phyloP scores from a whole-genome alignment of 2,888 invertebrate species.

The Amphipoea oculea region DNA sequence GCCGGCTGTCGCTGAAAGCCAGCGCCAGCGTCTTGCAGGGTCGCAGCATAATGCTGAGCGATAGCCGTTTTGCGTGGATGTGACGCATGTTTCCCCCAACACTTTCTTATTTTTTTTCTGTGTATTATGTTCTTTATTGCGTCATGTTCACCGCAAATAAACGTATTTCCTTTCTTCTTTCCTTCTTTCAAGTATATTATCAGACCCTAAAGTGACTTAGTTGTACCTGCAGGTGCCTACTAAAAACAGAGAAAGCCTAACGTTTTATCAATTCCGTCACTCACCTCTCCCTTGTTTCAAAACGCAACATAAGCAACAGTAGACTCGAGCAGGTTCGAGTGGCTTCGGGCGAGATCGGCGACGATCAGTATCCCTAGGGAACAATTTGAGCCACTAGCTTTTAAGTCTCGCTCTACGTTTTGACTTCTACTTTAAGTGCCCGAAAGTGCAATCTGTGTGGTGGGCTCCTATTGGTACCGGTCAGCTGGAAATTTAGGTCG shows the following conservation, averaged over 20 bases:
- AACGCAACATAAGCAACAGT: slow-evolving; percentile 30
- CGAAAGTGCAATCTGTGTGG: slow-evolving; percentile 77
- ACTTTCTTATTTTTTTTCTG: no score
- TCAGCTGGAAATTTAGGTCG: slow-evolving; percentile 5
- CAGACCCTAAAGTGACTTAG: background rate
- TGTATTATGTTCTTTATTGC: no score
- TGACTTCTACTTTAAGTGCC: slow-evolving; percentile 78
- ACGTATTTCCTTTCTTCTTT: no score
- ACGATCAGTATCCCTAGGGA: slow-evolving; percentile 70
- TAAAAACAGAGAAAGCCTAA: background rate
- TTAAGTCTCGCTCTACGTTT: slow-evolving; percentile 79
- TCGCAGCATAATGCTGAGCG: no score
- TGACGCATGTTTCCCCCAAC: no score
- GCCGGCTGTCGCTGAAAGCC: no score
- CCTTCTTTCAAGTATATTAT: background rate
- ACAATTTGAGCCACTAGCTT: slow-evolving; percentile 77
- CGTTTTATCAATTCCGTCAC: background rate
- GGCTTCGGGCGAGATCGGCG: slow-evolving; percentile 58
- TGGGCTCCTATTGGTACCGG: slow-evolving; percentile 64
- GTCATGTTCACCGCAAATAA: no score
- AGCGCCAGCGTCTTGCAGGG: no score
- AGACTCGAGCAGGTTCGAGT: slow-evolving; percentile 27
- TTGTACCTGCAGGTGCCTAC: background rate
- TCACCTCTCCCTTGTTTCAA: slow-evolving; percentile 14
- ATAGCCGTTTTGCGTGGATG: no score